Base-by-base conservation (phyloP, 1,140 invertebrate genomes). In the Cylas formicarius region DNA sequence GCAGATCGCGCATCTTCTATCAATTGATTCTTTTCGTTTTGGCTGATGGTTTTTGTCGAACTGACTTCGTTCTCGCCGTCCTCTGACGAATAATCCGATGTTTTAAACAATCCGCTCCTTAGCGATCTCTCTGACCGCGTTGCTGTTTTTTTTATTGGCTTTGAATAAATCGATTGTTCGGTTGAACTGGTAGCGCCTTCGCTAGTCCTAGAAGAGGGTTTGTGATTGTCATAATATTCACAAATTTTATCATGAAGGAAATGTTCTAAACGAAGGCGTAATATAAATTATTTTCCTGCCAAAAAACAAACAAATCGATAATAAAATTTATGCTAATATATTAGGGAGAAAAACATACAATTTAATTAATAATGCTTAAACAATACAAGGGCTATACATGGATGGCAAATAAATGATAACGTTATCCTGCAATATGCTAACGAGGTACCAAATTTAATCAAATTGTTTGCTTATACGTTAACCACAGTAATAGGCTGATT, bases 21-120 rank as follows among this genome's bases (percentile, higher is more conserved):
- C 7, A 60, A 35, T 20, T 60, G 58, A 52, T 61, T 61, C 19
- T 23, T 44, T 20, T 57, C 45, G 36, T 61, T 62, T 23, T 58
- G 51, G 10, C 38, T 46, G 19, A 54, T 50, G 6, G 45, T 46
- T 40, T 32, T 52, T 6, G 48, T 48, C 3, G 55, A 51, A 40
- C 26, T 40, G 10, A 52, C 48, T 44, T 62, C 56, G 21, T 55
- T 50, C 27, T 62, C 62, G 35, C 67, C 71, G 26, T 73, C 72
- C 47, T 72, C 70, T 1, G 72, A 72, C 2, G 71, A 72, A 56
- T 73, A 73, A 51, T 73, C 71, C 4, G 72, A 73, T 9, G 70
- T 72, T 41, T 53, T 57, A 9, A 41, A 37, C n/a, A 41, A 14
- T 9, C 31, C 4, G 27, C 32, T 48, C 11, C 45, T 29, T 7